Base-by-base conservation (phyloP, 2,797 vertebrate genomes). In the Atherinosoma microstoma region DNA sequence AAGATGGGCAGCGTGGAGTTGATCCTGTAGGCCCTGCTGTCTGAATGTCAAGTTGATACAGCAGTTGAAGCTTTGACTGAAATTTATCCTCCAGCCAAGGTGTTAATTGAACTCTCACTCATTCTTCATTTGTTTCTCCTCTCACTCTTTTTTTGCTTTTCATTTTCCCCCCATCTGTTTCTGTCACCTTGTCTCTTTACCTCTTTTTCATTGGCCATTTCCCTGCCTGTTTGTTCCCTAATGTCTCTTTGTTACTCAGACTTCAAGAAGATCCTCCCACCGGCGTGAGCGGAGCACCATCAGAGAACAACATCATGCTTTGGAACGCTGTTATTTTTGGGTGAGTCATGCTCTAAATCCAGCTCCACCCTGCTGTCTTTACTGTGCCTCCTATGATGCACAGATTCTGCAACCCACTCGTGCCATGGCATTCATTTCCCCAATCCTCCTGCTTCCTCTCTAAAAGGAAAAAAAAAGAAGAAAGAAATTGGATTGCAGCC, bases 241-340 rank as follows among this genome's bases (percentile, higher is more conserved):
- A 34, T 53, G 11, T 36, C 3, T 74, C 9, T 72, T 89, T 57
- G 6, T 91, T 38, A 29, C 54, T 64, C 91, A 99, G 98, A 84
- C 96, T 99, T 95, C 98, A 99, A 93, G 98, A 99, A 93, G 98
- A 99, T 90, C 98, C 98, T 92, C 98, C 98, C 84, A 97, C 98
- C 72, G 98, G 98, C 78, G 98, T 99, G 87, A 99, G 98, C 75
- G 98, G 98, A 42, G 98, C 98, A 32, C 98, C 98, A 6, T 99
- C 98, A 77, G 98, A 99, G 92, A 99, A 99, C 92, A 99, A 99
- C 85, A 99, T 99, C 91, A 99, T 99, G 98, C 95, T 98, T 70
- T 99, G 98, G 98, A 99, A 99, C 87, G 98, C 98, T 79, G 98
- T 99, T 93, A 99, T 99, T 95, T 99, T 99, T 95, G 98, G 98